Conservation (phyloP, 2,113 vertebrate genomes). For the Edolisoma coerulescens region DNA sequence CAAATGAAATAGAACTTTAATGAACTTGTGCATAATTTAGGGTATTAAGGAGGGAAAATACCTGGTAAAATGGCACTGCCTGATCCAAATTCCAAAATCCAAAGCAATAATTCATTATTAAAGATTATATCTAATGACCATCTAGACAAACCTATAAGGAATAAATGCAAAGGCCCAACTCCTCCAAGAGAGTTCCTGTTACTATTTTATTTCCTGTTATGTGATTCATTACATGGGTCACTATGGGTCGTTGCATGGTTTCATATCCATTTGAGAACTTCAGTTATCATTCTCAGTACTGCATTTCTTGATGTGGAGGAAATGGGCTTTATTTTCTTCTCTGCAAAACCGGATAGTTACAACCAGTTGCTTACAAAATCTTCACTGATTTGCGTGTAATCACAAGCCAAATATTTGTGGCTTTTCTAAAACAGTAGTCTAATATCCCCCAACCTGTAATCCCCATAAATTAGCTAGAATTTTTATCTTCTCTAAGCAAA, state of each 20-base stretch:
- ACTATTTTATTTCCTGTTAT: slow-evolving; percentile 27
- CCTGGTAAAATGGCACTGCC: slow-evolving; percentile 1
- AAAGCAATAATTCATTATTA: slow-evolving; percentile 49
- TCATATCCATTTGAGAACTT: slow-evolving; percentile 44
- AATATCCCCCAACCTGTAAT: background rate
- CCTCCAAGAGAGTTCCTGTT: slow-evolving; percentile 3
- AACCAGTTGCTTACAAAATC: slow-evolving; percentile 32
- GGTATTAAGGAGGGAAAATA: slow-evolving; percentile 1
- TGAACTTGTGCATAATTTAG: background rate
- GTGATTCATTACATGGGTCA: background rate
- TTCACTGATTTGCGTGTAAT: slow-evolving; percentile 5
- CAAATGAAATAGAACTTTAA: slow-evolving; percentile 11
- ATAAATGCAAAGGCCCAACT: background rate
- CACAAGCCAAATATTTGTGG: background rate
- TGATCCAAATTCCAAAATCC: slow-evolving; percentile 43
- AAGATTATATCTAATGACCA: slow-evolving; percentile 32
- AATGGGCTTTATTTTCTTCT: slow-evolving; percentile 19
- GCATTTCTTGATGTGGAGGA: background rate
- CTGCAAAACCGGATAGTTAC: background rate
- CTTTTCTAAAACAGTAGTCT: background rate
- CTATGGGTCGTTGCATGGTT: background rate
- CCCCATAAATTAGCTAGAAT: background rate
- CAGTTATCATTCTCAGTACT: slow-evolving; percentile 34
- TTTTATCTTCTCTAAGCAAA: background rate
- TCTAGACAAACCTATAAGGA: background rate